Evolutionary conservation across 2,888 invertebrate species (phyloP).

Genomic region (Erebia ligea): DNA sequence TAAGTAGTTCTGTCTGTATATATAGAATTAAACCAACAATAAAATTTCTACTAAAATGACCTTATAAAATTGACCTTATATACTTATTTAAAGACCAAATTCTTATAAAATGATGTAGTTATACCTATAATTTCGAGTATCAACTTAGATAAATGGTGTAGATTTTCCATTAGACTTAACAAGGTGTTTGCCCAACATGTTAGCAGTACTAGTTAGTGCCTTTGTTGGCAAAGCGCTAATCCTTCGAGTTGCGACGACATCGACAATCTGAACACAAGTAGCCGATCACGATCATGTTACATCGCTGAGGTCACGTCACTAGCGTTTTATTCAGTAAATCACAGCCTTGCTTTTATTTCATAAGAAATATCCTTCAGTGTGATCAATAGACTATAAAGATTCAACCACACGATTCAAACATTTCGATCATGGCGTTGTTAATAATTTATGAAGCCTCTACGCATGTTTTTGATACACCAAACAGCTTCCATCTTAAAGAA

Average conservation of each 20-base stretch:
- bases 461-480: too few species aligned
- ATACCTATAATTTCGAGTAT: background rate
- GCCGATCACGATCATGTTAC: conserved; percentile 34
- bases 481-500: too few species aligned
- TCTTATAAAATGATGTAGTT: too few species aligned
- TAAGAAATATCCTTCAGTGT: conserved; percentile 19
- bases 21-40: too few species aligned
- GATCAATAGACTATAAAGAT: conserved; percentile 16
- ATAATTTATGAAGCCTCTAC: too few species aligned
- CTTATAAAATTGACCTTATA: too few species aligned
- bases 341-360: conserved; percentile 25
- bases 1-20: too few species aligned
- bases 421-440: too few species aligned
- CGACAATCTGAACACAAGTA: conserved; percentile 37
- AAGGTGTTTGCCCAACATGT: conserved; percentile 34
- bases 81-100: background rate
- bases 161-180: conserved; percentile 27
- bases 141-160: conserved; percentile 9
- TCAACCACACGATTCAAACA: too few species aligned
- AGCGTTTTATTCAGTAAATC: conserved; percentile 23
- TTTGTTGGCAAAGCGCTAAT: conserved; percentile 29
- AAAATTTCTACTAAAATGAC: too few species aligned
- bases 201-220: conserved; percentile 29
- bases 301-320: conserved; percentile 27
- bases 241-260: conserved; percentile 12